Evolutionary conservation across 2,888 invertebrate genomes (phyloP), one percentile per base, ranked within the genome.

Genomic region (Muschampia plurimacula): DNA sequence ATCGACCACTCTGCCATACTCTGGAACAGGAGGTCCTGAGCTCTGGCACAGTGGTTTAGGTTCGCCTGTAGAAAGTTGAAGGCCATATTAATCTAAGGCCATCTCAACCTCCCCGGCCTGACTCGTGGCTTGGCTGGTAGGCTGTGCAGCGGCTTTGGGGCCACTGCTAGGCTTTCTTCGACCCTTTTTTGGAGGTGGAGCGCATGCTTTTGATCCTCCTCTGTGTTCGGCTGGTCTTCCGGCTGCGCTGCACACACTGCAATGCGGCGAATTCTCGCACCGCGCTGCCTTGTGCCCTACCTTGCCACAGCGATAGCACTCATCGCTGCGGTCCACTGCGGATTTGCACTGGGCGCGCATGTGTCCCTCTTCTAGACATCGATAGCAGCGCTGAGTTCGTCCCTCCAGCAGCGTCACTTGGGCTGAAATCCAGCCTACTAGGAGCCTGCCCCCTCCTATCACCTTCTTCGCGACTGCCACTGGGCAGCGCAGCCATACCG

Each of bases 221-320:
- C 52, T 10, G 57, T 67, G 67, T 12, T 41, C 13, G 15, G 57
- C 36, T 3, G 39, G 41, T 22, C 8, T 55, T 5, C 55, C 67
- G 1, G 15, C 57, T 2, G 13, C 44, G 15, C 10, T n/a, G 36
- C 57, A 67, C 2, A 67, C 10, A 1, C n/a, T 5, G 22, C 67
- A 67, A 6, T 15, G 39, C 9, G 57, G 55, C 10, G 4, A n/a
- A 39, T 13, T 12, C 2, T 2, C 12, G n/a, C 67, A 67, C 4
- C 7, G 2, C 32, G 41, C 39, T 5, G 67, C 36, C n/a, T 36
- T 55, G 9, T 67, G 67, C 3, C 67, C 57, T 8, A 84, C 78
- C 59, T 32, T 59, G 81, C 2, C 65, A 76, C 65, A 73, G 44
- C 67, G 62, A 46, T 22, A 73, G 57, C 72, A 73, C 10, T 15